A percentile compares a stretch with the other conserved stretches of the same genome.
phyloP scores from a whole-genome alignment of 2,888 invertebrate species.

The Emmelina monodactyla region DNA sequence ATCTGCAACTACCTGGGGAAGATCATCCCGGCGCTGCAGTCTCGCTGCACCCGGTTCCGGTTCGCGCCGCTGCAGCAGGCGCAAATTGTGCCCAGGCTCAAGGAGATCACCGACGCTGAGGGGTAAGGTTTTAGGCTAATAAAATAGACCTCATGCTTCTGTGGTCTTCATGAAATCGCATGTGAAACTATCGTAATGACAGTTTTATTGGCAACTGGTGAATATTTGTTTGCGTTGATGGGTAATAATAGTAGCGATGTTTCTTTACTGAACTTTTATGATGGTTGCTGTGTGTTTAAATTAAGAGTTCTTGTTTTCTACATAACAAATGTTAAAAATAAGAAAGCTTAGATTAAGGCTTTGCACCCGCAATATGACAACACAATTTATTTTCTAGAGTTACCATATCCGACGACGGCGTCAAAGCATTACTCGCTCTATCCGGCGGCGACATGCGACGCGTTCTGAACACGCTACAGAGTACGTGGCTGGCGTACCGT shows the following conservation, averaged over 20 bases:
- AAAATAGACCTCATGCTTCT: too few species aligned
- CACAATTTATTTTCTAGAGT: conserved; percentile 66
- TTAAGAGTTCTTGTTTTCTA: too few species aligned
- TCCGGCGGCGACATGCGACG: conserved; percentile 98
- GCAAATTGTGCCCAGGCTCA: conserved; percentile 89
- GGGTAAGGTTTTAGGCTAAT: conserved; percentile 68
- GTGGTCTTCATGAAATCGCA: too few species aligned
- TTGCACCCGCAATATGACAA: not conserved
- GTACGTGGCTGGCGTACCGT: conserved; percentile 92
- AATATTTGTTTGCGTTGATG: too few species aligned
- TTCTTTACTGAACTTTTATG: too few species aligned
- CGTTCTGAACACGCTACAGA: conserved; percentile 95
- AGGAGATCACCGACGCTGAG: conserved; percentile 83
- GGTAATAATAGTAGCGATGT: too few species aligned
- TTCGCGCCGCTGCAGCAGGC: conserved; percentile 88
- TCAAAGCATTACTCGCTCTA: conserved; percentile 85
- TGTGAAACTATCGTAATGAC: too few species aligned
- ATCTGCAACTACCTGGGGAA: conserved; percentile 99
- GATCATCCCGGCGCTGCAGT: conserved; percentile 98
- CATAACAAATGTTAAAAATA: too few species aligned
- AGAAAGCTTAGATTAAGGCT: too few species aligned
- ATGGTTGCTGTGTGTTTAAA: too few species aligned
- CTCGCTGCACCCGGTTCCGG: conserved; percentile 94
- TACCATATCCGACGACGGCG: conserved; percentile 85
- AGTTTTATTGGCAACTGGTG: too few species aligned